Percentiles rank a stretch among this genome's conserved stretches.
Evolutionary conservation across 1,140 invertebrate genomes (phyloP).

Genomic region (Magallana ariakensis): DNA sequence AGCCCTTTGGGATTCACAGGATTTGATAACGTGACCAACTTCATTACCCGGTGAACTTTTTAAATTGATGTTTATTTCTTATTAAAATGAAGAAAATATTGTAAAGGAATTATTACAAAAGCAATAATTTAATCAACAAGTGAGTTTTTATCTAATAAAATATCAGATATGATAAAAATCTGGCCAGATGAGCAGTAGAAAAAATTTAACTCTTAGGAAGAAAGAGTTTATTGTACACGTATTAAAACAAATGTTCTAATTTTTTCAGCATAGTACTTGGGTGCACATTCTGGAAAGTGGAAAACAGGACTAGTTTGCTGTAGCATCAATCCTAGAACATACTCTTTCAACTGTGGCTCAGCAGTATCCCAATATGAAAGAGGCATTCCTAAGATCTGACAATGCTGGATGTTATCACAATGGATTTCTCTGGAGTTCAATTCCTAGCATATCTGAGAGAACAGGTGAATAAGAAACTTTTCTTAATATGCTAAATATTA

Average conservation of each 20-base stretch:
- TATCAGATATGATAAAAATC: too few relatives aligned
- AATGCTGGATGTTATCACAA: slow-evolving; percentile 48
- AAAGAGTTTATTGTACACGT: neutral
- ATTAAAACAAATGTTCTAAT: neutral
- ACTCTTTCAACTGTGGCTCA: neutral
- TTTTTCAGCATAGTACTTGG: slow-evolving; percentile 42
- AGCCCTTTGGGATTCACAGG: too few relatives aligned
- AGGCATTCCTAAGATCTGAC: slow-evolving; percentile 37
- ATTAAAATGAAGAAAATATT: too few relatives aligned
- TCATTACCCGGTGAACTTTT: too few relatives aligned
- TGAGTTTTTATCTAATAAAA: too few relatives aligned
- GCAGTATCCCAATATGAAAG: neutral
- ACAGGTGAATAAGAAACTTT: slow-evolving; percentile 7
- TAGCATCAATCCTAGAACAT: slow-evolving; percentile 37
- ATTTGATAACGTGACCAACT: too few relatives aligned
- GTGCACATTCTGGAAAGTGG: slow-evolving; percentile 34
- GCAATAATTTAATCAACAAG: too few relatives aligned
- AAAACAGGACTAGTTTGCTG: slow-evolving; percentile 43
- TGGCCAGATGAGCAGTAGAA: too few relatives aligned
- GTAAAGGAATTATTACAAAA: too few relatives aligned
- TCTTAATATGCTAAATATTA: too few relatives aligned
- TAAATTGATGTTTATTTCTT: too few relatives aligned
- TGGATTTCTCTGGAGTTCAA: slow-evolving; percentile 22
- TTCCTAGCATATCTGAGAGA: slow-evolving; percentile 24
- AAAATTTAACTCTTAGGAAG: neutral